A percentile compares a stretch with the other conserved stretches of the same genome.
These are phyloP conservation scores for Parnassius mnemosyne DNA, from an alignment of 2,888 invertebrate genomes.

Conservation along the genomic window DNA sequence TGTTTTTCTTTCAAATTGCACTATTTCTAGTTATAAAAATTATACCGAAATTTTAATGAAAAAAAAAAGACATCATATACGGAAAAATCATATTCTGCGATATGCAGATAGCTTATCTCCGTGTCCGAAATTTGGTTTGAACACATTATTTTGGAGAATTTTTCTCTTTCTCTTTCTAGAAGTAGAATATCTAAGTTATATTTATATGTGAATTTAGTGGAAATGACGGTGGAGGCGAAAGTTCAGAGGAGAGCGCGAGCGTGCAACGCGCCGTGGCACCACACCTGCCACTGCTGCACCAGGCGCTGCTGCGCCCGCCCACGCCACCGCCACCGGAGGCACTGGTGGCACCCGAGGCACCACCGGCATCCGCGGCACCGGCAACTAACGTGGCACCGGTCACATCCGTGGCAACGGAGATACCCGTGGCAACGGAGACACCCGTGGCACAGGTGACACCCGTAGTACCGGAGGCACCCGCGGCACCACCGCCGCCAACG, in stretches of 20 bases:
- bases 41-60: no score
- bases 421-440: conserved; percentile 33
- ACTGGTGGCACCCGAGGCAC: not conserved
- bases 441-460: conserved; percentile 67
- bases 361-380: not conserved
- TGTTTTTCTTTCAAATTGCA: no score
- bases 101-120: no score
- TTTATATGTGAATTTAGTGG: not conserved
- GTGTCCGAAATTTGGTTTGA: no score
- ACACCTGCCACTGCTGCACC: conserved; percentile 72
- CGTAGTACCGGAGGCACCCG: conserved; percentile 33
- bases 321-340: not conserved
- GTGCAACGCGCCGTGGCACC: conserved; percentile 68
- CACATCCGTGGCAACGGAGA: conserved; percentile 49
- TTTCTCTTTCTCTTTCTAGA: no score
- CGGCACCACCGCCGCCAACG: no score
- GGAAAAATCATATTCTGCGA: no score
- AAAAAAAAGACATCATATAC: no score
- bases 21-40: no score
- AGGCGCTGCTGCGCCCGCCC: conserved; percentile 55
- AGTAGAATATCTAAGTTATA: no score
- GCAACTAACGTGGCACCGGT: conserved; percentile 57
- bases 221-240: conserved; percentile 27
- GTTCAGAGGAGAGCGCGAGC: conserved; percentile 36
- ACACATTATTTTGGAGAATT: no score